Evolutionary conservation across 2,888 invertebrate genomes (phyloP), one percentile per base, ranked within the genome.

Genomic region (Rotaria magnacalcarata): DNA sequence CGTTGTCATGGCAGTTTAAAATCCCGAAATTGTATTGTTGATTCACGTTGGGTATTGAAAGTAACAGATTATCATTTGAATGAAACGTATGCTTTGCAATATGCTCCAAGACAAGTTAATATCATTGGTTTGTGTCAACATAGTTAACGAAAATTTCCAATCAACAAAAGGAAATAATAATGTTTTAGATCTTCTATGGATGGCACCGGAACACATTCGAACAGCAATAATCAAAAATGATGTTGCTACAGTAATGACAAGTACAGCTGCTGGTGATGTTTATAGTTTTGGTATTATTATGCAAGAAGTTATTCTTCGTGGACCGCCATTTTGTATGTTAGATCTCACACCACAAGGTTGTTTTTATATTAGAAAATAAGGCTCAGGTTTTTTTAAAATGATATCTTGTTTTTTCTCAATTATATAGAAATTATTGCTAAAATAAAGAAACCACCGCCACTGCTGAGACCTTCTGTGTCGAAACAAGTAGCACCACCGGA

Each of bases 41-140:
- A 97, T 92, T 95, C 96, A 87, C 94, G 97, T 88, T 97, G 96
- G 96, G 96, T 96, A 87, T 93, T 97, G 87, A 96, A 96, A 92
- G 93, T 97, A 88, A 95, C 96, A 43, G 96, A 96, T 92, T 96
- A 95, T 91, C 96, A 96, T 11, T 92, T 96, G 88, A 94, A 94
- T 1, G 93, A 89, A 11, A 88, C 91, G 27, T 89, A 90, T 87
- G 89, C 89, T 50, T 88, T 89, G 47, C 88, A 89, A 43, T 89
- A 89, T 86, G 87, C 88, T 8, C 87, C 88, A 43, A 87, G 89
- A n/a, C 87, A 88, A 14, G 88, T 88, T 52, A 88, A 89, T 27
- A 93, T 95, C 19, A 93, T 94, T 92, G 95, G 95, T 94, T 88
- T 87, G 87, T 84, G 50, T 50, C n/a, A 67, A 4, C 14, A 67